Evolutionary conservation across 2,888 invertebrate genomes (phyloP).

Genomic region (Megamerina dolium): DNA sequence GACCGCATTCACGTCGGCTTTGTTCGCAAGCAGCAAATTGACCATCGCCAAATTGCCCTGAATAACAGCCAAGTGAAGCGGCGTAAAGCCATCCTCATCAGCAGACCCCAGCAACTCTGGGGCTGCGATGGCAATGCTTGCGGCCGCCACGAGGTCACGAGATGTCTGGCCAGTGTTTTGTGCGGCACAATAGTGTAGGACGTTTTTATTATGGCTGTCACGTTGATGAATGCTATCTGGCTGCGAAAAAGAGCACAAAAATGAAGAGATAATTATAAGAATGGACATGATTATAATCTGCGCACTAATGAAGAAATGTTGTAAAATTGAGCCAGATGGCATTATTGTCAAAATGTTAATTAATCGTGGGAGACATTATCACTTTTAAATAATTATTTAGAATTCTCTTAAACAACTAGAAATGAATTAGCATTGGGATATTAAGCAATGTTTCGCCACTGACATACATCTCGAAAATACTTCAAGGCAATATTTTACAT

Average conservation of each 20-base stretch:
- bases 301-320: too few relatives aligned
- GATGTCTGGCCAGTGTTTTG: constrained; percentile 35
- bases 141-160: constrained; percentile 56
- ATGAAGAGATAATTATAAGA: background rate
- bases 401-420: too few relatives aligned
- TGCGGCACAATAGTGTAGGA: constrained; percentile 85
- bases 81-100: constrained; percentile 92
- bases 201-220: constrained; percentile 78
- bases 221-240: constrained; percentile 61
- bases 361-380: too few relatives aligned
- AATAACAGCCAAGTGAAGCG: constrained; percentile 91
- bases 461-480: too few relatives aligned
- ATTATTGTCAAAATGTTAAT: too few relatives aligned
- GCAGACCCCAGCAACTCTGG: constrained; percentile 77
- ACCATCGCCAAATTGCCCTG: constrained; percentile 84
- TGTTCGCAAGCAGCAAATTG: constrained; percentile 77
- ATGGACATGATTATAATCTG: background rate
- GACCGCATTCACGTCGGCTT: constrained; percentile 82
- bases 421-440: too few relatives aligned
- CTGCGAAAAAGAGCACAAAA: constrained; percentile 36
- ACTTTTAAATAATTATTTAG: too few relatives aligned
- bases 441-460: too few relatives aligned
- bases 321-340: too few relatives aligned
- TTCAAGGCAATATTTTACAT: too few relatives aligned
- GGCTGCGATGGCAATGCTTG: constrained; percentile 78